Evolutionary conservation across 2,888 invertebrate genomes (phyloP), one percentile per base, ranked within the genome.

Genomic region (Phanerotoma sp.): DNA sequence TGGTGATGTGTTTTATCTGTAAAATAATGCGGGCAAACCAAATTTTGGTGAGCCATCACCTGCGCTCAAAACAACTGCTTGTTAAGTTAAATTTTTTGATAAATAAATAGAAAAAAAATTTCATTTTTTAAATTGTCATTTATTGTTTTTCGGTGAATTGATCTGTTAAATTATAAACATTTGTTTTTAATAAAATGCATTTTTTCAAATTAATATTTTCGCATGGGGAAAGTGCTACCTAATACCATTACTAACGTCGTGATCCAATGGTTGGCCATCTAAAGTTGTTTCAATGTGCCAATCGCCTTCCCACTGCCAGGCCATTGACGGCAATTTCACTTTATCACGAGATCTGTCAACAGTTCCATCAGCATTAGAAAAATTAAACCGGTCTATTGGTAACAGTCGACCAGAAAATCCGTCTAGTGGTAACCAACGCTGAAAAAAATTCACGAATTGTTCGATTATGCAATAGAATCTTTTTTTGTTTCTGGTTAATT

Each of bases 261-360:
- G 89, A 69, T 91, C 91, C 57, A 95, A 79, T 3, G 92, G 89
- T 69, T 93, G 90, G 3, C 94, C 94, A 74, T 92, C 89, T 64
- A 91, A 79, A 4, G 89, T 88, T 16, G 91, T 82, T 72, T 93
- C 93, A 52, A 93, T 80, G 66, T 89, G 87, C 95, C 96, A 96
- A 64, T 93, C 93, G 3, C 91, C 91, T 79, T 96, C 96, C 96
- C 96, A 96, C 70, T 93, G 90, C 96, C 96, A 96, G 13, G 93
- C 93, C 86, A 93, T 89, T 1, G 95, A 94, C 5, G 96, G 96
- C 42, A 96, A 78, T 59, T 90, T 82, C 57, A 96, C 91, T 74
- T 86, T 86, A 67, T 91, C 88, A 62, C 91, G 87, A 28, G 87
- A 84, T 55, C 92, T 82, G 67, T 91, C 89, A 30, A 84, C 82